Base-by-base conservation (phyloP, 1,140 invertebrate genomes). In the Cotesia glomerata region DNA sequence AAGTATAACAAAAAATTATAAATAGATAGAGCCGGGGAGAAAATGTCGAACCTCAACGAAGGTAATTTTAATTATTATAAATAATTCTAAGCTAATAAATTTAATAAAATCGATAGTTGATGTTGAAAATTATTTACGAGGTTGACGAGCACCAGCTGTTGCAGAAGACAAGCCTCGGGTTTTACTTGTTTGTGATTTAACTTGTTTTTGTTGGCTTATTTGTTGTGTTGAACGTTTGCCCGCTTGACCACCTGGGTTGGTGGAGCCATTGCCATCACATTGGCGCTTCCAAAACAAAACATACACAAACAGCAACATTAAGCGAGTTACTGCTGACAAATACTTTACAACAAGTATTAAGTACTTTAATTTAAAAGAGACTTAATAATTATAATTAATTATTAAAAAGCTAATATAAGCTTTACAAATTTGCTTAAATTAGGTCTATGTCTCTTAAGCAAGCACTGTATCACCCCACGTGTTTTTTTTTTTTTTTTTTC, bases 291-390 rank as follows among this genome's bases (percentile, higher is more conserved):
- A 82, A 84, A 84, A 83, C 75, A 84, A 83, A 81, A 81, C 75
- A 85, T 78, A 82, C 82, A 85, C 79, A 85, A 81, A 82, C 75
- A 82, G 80, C 80, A 78, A 85, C 82, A 82, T 84, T 81, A 84
- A 65, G 79, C 80, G 79, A 76, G 77, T 70, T 75, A 81, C 77
- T 75, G 78, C 74, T 61, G 14, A 18, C 11, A 34, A 13, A 34
- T 11, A 32, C 58, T 59, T 59, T 7, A 18, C 14, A 54, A 16
- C 52, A 14, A 16, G 16, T 14, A 54, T n/a, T 54, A 16, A 14
- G 5, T 54, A n/a, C 8, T 49, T n/a, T 49, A n/a, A 9, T 54
- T 54, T 14, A 4, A 54, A 54, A 54, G 5, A 65, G 69, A 75
- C 26, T 14, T 49, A 52, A 26, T 26, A 26, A 26, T 26, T 26